These are phyloP conservation scores for Dryas iulia DNA, from an alignment of 1,140 invertebrate genomes.

Conservation along the genomic window DNA sequence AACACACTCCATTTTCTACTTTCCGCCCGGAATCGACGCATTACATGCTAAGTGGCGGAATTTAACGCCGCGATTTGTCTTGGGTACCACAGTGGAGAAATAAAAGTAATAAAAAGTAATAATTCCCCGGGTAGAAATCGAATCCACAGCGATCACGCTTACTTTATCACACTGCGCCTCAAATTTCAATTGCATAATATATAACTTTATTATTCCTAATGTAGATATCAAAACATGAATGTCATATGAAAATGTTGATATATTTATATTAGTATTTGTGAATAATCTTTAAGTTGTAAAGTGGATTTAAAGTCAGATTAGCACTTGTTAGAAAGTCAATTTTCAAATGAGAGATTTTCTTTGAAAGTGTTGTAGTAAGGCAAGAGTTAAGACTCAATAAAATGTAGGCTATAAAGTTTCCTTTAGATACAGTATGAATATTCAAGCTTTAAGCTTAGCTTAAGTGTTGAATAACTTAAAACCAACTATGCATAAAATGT, in stretches of 20 bases:
- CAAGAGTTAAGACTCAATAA: slow-evolving; percentile 2
- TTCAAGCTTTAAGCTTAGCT: background rate
- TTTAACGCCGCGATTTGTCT: too few relatives aligned
- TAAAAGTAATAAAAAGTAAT: too few relatives aligned
- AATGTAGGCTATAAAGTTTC: slow-evolving; percentile 7
- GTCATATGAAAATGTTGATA: background rate
- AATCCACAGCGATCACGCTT: too few relatives aligned
- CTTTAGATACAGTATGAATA: slow-evolving; percentile 3
- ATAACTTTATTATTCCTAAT: background rate
- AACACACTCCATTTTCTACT: too few relatives aligned
- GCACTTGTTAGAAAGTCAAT: background rate
- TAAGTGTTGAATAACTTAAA: background rate
- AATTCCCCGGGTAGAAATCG: too few relatives aligned
- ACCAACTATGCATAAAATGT: background rate
- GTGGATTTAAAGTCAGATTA: slow-evolving; percentile 7
- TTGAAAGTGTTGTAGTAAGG: background rate
- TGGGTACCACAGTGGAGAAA: too few relatives aligned
- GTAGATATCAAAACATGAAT: slow-evolving; percentile 3
- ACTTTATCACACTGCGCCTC: too few relatives aligned
- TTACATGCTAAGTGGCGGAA: too few relatives aligned
- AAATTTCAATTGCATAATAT: too few relatives aligned
- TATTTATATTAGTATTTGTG: background rate
- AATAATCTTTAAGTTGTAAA: background rate
- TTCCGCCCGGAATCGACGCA: too few relatives aligned
- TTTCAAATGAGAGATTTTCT: background rate